A percentile compares a stretch with the other conserved stretches of the same genome.
Conservation (phyloP, 2,113 vertebrate genomes). For the Eublepharis macularius region DNA sequence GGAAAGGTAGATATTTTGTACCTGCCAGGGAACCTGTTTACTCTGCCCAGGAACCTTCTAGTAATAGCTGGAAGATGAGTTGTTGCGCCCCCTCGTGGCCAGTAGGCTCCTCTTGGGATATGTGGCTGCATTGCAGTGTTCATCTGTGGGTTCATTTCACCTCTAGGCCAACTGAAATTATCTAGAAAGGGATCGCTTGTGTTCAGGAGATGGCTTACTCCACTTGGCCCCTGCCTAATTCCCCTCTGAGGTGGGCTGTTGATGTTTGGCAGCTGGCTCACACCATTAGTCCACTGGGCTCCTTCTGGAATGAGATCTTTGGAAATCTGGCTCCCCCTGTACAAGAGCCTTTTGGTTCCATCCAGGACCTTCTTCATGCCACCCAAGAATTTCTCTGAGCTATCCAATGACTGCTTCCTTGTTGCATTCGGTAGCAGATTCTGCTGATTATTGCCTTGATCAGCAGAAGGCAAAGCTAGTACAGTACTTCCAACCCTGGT, state of each 20-base stretch:
- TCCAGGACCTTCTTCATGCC: constrained; percentile 29
- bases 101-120: not conserved
- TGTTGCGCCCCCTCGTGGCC: not conserved
- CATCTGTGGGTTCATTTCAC: not conserved
- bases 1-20: not conserved
- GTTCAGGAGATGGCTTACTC: not conserved
- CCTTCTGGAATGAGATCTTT: not conserved
- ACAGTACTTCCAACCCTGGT: not conserved
- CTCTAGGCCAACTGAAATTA: not conserved
- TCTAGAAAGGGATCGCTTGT: not conserved
- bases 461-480: not conserved
- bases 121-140: not conserved
- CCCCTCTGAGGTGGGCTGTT: not conserved
- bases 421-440: not conserved
- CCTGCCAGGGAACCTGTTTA: not conserved
- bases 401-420: not conserved
- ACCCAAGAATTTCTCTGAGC: not conserved
- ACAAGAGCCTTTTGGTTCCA: constrained; percentile 26
- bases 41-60: not conserved
- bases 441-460: not conserved
- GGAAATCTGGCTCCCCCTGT: not conserved
- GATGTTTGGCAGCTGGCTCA: constrained; percentile 5
- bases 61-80: constrained; percentile 25
- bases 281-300: not conserved
- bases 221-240: not conserved